A percentile compares a stretch with the other conserved stretches of the same genome.
Evolutionary conservation across 2,113 vertebrate species (phyloP).

Genomic region (Hemicordylus capensis): DNA sequence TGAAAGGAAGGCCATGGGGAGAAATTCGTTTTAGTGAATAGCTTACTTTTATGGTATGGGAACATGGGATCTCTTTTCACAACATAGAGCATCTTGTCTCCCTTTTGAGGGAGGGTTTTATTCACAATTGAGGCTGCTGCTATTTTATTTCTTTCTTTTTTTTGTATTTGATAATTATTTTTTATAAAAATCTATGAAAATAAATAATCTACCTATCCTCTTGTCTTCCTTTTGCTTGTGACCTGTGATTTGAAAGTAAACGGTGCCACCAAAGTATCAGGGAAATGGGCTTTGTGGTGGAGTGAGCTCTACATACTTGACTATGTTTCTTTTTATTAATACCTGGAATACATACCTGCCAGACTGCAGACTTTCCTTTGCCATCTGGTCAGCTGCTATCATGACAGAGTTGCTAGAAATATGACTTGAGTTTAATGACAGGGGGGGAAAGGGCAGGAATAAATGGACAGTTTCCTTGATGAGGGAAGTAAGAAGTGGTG

Average conservation of each 20-base stretch:
- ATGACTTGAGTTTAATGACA: too few relatives aligned
- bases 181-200: slow-evolving; percentile 76
- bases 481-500: too few relatives aligned
- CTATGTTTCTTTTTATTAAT: background rate
- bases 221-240: slow-evolving; percentile 31
- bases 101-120: slow-evolving; percentile 58
- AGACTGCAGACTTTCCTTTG: background rate
- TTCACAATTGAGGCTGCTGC: slow-evolving; percentile 71
- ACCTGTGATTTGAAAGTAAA: background rate
- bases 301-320: background rate
- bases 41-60: slow-evolving; percentile 31
- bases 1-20: background rate
- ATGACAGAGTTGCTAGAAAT: background rate
- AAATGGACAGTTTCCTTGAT: too few relatives aligned
- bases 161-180: slow-evolving; percentile 79
- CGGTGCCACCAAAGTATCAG: background rate
- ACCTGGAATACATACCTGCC: background rate
- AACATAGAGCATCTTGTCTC: slow-evolving; percentile 59
- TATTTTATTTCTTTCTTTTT: slow-evolving; percentile 66
- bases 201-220: slow-evolving; percentile 72
- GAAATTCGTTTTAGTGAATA: slow-evolving; percentile 42
- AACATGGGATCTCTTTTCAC: slow-evolving; percentile 55
- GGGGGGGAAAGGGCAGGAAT: too few relatives aligned
- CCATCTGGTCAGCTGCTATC: background rate
- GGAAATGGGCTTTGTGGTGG: background rate